Evolutionary conservation across 2,888 invertebrate species (phyloP), one percentile per base, ranked within the genome.

Genomic region (Trichacis sp.): DNA sequence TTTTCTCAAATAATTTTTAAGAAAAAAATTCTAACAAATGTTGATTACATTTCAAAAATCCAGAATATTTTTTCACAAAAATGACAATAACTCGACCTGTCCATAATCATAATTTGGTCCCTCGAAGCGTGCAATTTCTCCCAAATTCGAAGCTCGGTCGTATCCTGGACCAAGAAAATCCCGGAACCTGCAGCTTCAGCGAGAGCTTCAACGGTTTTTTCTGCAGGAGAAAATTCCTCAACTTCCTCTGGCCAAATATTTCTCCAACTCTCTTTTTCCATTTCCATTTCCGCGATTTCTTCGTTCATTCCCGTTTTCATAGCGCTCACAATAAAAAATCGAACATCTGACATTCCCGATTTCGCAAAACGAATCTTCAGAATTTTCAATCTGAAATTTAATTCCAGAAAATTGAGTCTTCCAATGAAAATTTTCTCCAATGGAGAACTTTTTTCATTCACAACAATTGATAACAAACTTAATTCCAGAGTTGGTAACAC

Each of bases 91-190:
- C 51, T 68, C 67, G 50, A 80, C 76, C 77, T 73, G 71, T 81
- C 81, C 4, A 80, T 68, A 15, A 80, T 71, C 36, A 78, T 50
- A 17, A 81, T 70, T 65, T 81, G 80, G 58, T 81, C 77, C 45
- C 73, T 75, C 12, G 75, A 74, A 0, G 75, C 81, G 1, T 66
- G 60, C 20, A 81, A 69, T 12, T 65, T 62, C 14, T 72, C 61
- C 79, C 79, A 81, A 9, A 80, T 73, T 5, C 69, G 57, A 3
- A 78, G 62, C 2, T 75, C 63, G 0, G 65, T 57, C 38, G 33
- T 73, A 29, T 81, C 81, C 45, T 73, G 76, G 46, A 81, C 66
- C 8, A 76, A 56, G 8, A 69, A 53, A 8, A 81, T 73, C 8
- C 72, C 71, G 1, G 72, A 55, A 4, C 64, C 62, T 17, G 65